Evolutionary conservation across 2,888 invertebrate genomes (phyloP).

Genomic region (Heteromurus nitidus): DNA sequence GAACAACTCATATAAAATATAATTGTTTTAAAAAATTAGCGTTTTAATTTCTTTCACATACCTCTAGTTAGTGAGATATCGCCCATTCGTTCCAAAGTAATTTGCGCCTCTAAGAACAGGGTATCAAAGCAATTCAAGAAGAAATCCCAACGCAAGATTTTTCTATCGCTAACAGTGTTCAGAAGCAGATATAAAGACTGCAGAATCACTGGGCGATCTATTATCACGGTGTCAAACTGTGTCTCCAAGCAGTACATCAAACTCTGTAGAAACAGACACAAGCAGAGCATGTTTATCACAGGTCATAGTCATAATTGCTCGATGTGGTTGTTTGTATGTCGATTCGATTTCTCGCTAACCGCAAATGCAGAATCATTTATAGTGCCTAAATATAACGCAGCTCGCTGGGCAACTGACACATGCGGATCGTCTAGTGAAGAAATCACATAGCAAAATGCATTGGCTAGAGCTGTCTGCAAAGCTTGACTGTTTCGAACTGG

Average conservation of each 20-base stretch:
- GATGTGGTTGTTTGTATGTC: background rate
- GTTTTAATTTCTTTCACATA: conserved; percentile 75
- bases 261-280: conserved; percentile 81
- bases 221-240: conserved; percentile 97
- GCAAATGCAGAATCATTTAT: conserved; percentile 92
- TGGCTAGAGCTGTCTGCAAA: conserved; percentile 94
- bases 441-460: conserved; percentile 97
- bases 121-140: conserved; percentile 97
- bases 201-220: conserved; percentile 96
- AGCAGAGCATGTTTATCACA: too few species aligned
- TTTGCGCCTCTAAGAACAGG: conserved; percentile 95
- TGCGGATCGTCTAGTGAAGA: conserved; percentile 97
- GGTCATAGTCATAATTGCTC: background rate
- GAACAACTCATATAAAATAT: conserved; percentile 15
- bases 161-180: conserved; percentile 91
- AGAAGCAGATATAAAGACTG: conserved; percentile 96
- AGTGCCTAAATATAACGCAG: conserved; percentile 93
- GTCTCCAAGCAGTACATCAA: conserved; percentile 95
- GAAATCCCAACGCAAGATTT: conserved; percentile 97
- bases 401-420: conserved; percentile 94
- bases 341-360: conserved; percentile 77
- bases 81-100: conserved; percentile 88
- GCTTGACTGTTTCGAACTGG: conserved; percentile 88
- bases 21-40: background rate
- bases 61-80: conserved; percentile 90